These are phyloP conservation scores for Ditula angustiorana DNA, from an alignment of 2,888 invertebrate species.

Conservation along the genomic window DNA sequence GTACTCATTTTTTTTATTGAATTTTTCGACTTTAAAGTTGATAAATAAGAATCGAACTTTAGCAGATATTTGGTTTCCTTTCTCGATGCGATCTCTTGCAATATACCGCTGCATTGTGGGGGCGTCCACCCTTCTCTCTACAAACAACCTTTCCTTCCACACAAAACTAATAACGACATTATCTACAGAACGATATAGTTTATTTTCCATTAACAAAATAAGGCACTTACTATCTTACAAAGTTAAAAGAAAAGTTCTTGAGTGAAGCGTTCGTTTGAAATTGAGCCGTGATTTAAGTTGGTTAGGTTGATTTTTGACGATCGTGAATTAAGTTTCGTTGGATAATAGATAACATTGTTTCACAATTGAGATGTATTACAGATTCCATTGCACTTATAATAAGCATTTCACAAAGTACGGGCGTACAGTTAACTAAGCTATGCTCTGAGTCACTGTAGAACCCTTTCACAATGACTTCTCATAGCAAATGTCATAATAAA, in stretches of 20 bases:
- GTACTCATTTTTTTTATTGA: too few species aligned
- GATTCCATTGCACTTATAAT: conserved; percentile 59
- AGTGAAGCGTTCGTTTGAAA: conserved; percentile 41
- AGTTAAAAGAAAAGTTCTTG: neutral
- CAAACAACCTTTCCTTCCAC: conserved; percentile 57
- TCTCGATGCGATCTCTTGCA: conserved; percentile 59
- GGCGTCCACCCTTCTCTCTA: conserved; percentile 69
- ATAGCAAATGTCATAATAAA: too few species aligned
- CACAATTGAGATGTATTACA: conserved; percentile 76
- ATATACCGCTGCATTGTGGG: conserved; percentile 60
- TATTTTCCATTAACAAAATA: conserved; percentile 45
- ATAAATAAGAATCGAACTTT: conserved; percentile 55
- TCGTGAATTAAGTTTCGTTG: conserved; percentile 47
- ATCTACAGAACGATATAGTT: conserved; percentile 47
- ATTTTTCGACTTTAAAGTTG: conserved; percentile 46
- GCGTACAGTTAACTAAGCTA: too few species aligned
- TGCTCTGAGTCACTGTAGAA: too few species aligned
- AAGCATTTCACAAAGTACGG: conserved; percentile 62
- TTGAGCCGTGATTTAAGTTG: conserved; percentile 40
- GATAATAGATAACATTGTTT: conserved; percentile 73
- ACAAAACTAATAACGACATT: conserved; percentile 51
- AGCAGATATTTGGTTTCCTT: conserved; percentile 70
- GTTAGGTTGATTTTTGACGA: conserved; percentile 53
- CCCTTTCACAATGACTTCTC: too few species aligned
- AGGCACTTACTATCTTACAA: conserved; percentile 45